phyloP scores from a whole-genome alignment of 92 coral and sea anemone genomes.

The Zoanthus gigantus region DNA sequence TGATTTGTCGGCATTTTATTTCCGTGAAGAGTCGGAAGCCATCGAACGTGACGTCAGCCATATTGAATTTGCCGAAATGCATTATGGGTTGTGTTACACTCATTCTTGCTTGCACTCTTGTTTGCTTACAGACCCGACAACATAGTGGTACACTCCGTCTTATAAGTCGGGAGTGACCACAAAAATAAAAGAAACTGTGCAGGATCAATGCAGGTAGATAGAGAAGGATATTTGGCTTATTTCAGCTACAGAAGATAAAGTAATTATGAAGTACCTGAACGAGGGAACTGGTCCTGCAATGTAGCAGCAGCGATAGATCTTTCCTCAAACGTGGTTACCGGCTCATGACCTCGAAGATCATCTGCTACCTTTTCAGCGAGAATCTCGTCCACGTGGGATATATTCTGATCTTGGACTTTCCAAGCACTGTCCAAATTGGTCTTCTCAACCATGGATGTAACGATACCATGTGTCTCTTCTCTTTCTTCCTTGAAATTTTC shows the following conservation, averaged over 20 bases:
- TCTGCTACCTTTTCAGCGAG: conserved; percentile 65
- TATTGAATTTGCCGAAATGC: too few relatives aligned
- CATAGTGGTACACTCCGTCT: too few relatives aligned
- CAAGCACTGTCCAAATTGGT: conserved; percentile 71
- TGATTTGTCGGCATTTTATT: too few relatives aligned
- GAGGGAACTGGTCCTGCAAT: background rate
- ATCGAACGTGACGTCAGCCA: too few relatives aligned
- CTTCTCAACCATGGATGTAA: conserved; percentile 70
- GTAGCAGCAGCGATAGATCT: background rate
- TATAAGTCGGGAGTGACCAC: too few relatives aligned
- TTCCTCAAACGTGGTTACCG: background rate
- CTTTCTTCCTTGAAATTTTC: conserved; percentile 64
- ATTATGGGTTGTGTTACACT: too few relatives aligned
- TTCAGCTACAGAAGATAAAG: background rate
- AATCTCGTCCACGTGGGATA: conserved; percentile 66
- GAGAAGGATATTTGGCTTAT: background rate
- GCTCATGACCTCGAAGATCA: conserved; percentile 19
- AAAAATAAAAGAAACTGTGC: too few relatives aligned
- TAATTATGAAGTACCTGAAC: background rate
- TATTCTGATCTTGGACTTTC: conserved; percentile 63
- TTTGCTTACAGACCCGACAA: too few relatives aligned
- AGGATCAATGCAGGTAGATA: background rate
- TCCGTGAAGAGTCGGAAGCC: too few relatives aligned
- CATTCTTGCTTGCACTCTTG: too few relatives aligned
- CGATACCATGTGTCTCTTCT: conserved; percentile 73